Base-by-base conservation (phyloP, 2,797 vertebrate species). In the Typhlichthys eigenmanni region DNA sequence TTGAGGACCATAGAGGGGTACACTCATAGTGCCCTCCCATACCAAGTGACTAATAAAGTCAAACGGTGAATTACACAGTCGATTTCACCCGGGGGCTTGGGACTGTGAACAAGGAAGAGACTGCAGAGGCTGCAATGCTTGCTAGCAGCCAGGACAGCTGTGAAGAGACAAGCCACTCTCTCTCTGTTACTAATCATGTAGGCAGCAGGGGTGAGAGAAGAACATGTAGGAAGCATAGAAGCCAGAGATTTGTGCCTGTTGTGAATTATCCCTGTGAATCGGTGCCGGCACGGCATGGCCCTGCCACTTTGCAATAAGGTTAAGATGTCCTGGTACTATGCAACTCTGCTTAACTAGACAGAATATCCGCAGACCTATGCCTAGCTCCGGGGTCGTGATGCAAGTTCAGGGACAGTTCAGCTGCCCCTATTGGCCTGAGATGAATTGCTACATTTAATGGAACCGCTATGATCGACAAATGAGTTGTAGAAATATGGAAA, bases 1-100 rank as follows among this genome's bases (percentile, higher is more conserved):
- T 73, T 62, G 58, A 19, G 56, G 60, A 85, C 84, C 63, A 70
- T 66, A 70, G 78, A 82, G 76, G 78, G 81, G 80, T 74, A 71
- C 82, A 73, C 75, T 49, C 64, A 16, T 62, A 62, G 38, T 66
- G 62, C 68, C 50, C 57, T 68, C 79, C 34, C 72, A 71, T 13
- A 60, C 81, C 76, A 82, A 72, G 83, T 74, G 72, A 78, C 77
- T 88, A 91, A 91, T 92, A 87, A 91, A 89, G 86, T 90, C 87
- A 88, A 89, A 86, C 83, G 75, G 85, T 38, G 13, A 87, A 89
- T 88, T 79, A 84, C 79, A 88, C 79, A 85, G 81, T 83, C 82
- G 66, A 76, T 87, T 89, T 83, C 85, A 85, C 84, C 66, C 61
- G 54, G 66, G 70, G 74, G 73, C 58, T 56, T 56, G 68, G 63